Conservation (phyloP, 2,113 vertebrate species). For the Lepisosteus oculatus region DNA sequence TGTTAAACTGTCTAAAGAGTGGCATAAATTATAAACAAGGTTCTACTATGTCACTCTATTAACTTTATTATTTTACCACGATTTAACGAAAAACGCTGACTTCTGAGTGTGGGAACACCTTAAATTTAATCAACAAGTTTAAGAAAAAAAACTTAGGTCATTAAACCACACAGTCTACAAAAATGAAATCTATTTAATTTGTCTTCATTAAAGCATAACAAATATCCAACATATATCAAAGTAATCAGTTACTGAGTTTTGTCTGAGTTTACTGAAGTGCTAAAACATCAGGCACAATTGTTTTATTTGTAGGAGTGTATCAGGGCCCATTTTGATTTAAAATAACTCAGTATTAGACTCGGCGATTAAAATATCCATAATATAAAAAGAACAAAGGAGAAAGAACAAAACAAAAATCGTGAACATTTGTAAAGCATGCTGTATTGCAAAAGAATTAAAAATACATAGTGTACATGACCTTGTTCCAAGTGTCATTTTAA, state of each 20-base stretch:
- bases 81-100: no score
- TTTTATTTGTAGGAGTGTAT: conserved; percentile 37
- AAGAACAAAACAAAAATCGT: conserved; percentile 43
- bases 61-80: no score
- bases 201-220: conserved; percentile 29
- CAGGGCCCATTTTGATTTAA: conserved; percentile 42
- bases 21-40: no score
- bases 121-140: no score
- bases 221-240: conserved; percentile 36
- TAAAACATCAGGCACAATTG: conserved; percentile 41
- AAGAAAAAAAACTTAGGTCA: no score
- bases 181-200: conserved; percentile 3
- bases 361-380: conserved; percentile 44
- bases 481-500: conserved; percentile 24
- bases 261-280: conserved; percentile 37
- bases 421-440: conserved; percentile 47
- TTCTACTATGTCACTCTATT: no score
- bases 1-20: no score
- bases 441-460: conserved; percentile 49
- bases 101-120: no score
- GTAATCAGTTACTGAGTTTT: conserved; percentile 39
- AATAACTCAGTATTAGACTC: conserved; percentile 26
- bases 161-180: no score
- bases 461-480: conserved; percentile 34
- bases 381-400: neutral